Evolutionary conservation across 2,113 vertebrate genomes (phyloP).

Genomic region (rat (Rattus norvegicus)): GRCr8 NC_086031.1:82030501-82031000

Average conservation of each 20-base stretch:
- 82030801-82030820: neutral
- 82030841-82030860: neutral
- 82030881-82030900: too few relatives aligned
- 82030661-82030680: neutral
- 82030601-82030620: neutral
- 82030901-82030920: too few relatives aligned
- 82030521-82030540: neutral
- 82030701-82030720: neutral
- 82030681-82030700: neutral
- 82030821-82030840: neutral
- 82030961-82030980: too few relatives aligned
- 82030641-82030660: neutral
- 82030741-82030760: neutral
- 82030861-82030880: too few relatives aligned
- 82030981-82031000: too few relatives aligned
- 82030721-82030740: neutral
- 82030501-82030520: neutral
- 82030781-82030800: neutral
- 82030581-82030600: neutral
- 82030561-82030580: neutral
- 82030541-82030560: neutral
- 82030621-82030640: neutral
- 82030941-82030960: too few relatives aligned
- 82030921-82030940: too few relatives aligned
- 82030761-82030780: neutral